Percentiles rank a stretch among this genome's conserved stretches.
Evolutionary conservation across 2,888 invertebrate genomes (phyloP).

Genomic region (Dryobota labecula): DNA sequence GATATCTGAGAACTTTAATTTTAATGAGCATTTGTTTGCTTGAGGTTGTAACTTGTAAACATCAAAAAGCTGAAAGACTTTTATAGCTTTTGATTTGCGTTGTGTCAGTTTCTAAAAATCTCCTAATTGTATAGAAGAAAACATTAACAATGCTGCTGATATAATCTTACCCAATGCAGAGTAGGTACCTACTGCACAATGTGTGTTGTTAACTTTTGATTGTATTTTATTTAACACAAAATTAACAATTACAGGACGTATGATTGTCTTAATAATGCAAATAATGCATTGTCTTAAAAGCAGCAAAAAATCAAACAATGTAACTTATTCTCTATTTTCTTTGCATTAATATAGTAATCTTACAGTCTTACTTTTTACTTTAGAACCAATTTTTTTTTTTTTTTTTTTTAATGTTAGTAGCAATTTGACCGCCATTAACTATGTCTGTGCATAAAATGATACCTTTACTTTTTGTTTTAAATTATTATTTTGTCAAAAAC

Average conservation of each 20-base stretch:
- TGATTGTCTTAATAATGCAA: conserved; percentile 5
- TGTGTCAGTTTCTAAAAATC: not conserved
- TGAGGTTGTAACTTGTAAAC: conserved; percentile 6
- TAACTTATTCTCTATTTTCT: conserved; percentile 6
- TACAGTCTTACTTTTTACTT: conserved; percentile 25
- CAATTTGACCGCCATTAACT: not conserved
- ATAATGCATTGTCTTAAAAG: not conserved
- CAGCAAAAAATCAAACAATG: conserved; percentile 13
- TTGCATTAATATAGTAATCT: conserved; percentile 14
- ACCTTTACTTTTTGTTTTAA: not conserved
- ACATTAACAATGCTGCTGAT: conserved; percentile 11
- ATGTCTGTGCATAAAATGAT: not conserved
- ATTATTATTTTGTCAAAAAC: not conserved
- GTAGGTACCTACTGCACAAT: conserved; percentile 1
- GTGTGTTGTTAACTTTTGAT: conserved; percentile 21
- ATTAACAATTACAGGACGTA: conserved; percentile 3
- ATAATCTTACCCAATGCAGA: not conserved
- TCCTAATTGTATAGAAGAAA: conserved; percentile 2
- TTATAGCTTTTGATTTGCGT: not conserved
- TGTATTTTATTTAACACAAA: conserved; percentile 12
- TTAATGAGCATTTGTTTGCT: conserved; percentile 9
- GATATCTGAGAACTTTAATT: conserved; percentile 5
- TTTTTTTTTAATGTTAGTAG: not conserved
- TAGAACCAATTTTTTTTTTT: not conserved
- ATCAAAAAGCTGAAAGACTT: not conserved